phyloP scores from a whole-genome alignment of 2,113 vertebrate species.

The Pollachius pollachius region DNA sequence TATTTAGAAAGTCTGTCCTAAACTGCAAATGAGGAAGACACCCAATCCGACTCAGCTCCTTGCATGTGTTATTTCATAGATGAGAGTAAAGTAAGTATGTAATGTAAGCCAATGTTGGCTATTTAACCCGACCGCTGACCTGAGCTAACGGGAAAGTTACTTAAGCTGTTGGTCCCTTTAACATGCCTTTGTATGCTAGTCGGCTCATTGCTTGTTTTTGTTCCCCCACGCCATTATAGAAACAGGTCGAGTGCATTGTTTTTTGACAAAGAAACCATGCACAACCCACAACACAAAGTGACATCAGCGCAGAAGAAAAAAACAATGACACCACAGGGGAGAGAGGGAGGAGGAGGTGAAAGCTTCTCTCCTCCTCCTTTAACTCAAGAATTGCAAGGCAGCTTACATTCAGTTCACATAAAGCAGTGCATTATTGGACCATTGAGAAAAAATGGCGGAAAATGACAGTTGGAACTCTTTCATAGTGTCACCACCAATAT shows the following conservation, averaged over 20 bases:
- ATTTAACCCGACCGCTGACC: slow-evolving; percentile 10
- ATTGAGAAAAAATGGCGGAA: slow-evolving; percentile 13
- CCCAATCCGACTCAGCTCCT: slow-evolving; percentile 25
- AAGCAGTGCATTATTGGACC: slow-evolving; percentile 30
- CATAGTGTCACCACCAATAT: slow-evolving; percentile 12
- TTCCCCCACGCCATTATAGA: slow-evolving; percentile 47
- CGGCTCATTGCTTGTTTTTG: slow-evolving; percentile 15
- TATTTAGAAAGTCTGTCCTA: slow-evolving; percentile 31
- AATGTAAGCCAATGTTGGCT: background rate
- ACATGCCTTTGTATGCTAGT: background rate
- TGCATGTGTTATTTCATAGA: slow-evolving; percentile 11
- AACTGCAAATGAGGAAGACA: slow-evolving; percentile 40
- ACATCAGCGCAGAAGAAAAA: slow-evolving; percentile 61
- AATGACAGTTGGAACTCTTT: slow-evolving; percentile 14
- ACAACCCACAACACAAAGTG: slow-evolving; percentile 64
- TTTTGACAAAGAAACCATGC: slow-evolving; percentile 62
- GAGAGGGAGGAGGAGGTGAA: slow-evolving; percentile 32
- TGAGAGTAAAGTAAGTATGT: background rate
- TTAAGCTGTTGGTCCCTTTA: background rate
- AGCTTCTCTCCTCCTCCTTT: slow-evolving; percentile 45
- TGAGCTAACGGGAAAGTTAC: background rate
- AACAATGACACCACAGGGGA: slow-evolving; percentile 72
- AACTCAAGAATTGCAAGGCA: slow-evolving; percentile 41
- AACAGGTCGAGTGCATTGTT: slow-evolving; percentile 65
- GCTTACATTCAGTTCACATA: slow-evolving; percentile 45